Percentiles rank a stretch among this genome's conserved stretches.
phyloP scores from a whole-genome alignment of 2,113 vertebrate species.

The Oreocharis arfaki region DNA sequence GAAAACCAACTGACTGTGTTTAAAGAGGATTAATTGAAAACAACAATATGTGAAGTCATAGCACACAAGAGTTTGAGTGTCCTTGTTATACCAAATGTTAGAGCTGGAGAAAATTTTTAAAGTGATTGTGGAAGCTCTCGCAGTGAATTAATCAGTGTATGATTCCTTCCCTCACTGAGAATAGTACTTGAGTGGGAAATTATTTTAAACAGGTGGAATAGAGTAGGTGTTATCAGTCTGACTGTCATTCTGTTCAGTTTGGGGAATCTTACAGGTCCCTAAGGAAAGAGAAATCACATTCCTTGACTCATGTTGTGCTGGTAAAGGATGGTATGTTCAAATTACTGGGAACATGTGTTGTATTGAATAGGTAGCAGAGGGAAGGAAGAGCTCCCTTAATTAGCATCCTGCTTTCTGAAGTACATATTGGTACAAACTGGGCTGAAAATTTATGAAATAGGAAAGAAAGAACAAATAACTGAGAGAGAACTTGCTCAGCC shows the following conservation, averaged over 20 bases:
- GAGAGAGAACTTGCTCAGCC: background rate
- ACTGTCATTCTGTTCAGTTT: slow-evolving; percentile 44
- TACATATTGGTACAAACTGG: background rate
- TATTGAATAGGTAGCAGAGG: background rate
- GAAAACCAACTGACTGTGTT: background rate
- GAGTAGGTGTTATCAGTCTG: slow-evolving; percentile 40
- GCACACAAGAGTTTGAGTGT: background rate
- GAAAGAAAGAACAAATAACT: background rate
- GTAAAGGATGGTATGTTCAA: background rate
- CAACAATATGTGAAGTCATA: background rate
- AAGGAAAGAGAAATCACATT: background rate
- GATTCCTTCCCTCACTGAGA: background rate
- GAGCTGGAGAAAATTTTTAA: background rate
- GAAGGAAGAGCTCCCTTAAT: background rate
- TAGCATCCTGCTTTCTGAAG: background rate
- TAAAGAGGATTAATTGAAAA: background rate
- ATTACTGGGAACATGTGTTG: background rate
- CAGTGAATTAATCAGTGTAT: background rate
- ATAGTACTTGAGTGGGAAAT: background rate
- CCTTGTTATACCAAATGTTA: background rate
- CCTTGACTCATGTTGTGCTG: background rate
- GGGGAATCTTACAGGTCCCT: background rate
- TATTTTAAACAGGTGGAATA: background rate
- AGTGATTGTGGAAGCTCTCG: background rate
- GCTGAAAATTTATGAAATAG: background rate